Conservation (phyloP, 2,888 invertebrate species). For the Hipparchia semele region DNA sequence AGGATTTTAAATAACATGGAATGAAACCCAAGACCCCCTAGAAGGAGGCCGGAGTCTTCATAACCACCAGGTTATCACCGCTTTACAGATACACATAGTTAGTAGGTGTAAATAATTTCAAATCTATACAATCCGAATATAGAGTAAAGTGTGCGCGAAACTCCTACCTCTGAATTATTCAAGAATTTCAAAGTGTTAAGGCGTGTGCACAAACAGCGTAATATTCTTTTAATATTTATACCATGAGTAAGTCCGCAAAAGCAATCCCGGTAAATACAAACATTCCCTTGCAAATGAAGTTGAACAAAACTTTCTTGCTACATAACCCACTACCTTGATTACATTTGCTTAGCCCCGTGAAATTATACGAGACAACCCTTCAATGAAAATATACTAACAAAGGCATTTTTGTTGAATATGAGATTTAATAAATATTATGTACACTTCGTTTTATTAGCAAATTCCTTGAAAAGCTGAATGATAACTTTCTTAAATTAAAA, state of each 20-base stretch:
- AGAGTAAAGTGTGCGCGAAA: constrained; percentile 19
- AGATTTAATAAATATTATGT: neutral
- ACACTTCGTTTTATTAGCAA: neutral
- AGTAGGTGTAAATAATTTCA: neutral
- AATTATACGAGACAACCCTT: constrained; percentile 43
- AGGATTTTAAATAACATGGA: too few species aligned
- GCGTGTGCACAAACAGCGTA: constrained; percentile 68
- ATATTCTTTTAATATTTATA: constrained; percentile 76
- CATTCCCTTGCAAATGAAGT: constrained; percentile 53
- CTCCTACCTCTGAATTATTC: constrained; percentile 68
- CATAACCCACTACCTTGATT: constrained; percentile 54
- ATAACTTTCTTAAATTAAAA: neutral
- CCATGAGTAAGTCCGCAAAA: constrained; percentile 61
- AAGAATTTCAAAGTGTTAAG: constrained; percentile 66
- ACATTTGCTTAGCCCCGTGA: constrained; percentile 42
- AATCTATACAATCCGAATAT: constrained; percentile 23
- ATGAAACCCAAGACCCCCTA: too few species aligned
- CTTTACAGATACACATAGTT: too few species aligned
- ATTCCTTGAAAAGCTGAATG: neutral
- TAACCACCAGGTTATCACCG: too few species aligned
- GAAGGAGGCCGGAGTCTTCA: too few species aligned
- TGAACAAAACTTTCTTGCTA: constrained; percentile 51
- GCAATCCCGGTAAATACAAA: constrained; percentile 57
- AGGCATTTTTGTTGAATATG: neutral
- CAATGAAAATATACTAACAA: constrained; percentile 13